Percentiles rank a stretch among this genome's conserved stretches.
phyloP scores from a whole-genome alignment of 2,797 vertebrate genomes.

The Siniperca undulata region DNA sequence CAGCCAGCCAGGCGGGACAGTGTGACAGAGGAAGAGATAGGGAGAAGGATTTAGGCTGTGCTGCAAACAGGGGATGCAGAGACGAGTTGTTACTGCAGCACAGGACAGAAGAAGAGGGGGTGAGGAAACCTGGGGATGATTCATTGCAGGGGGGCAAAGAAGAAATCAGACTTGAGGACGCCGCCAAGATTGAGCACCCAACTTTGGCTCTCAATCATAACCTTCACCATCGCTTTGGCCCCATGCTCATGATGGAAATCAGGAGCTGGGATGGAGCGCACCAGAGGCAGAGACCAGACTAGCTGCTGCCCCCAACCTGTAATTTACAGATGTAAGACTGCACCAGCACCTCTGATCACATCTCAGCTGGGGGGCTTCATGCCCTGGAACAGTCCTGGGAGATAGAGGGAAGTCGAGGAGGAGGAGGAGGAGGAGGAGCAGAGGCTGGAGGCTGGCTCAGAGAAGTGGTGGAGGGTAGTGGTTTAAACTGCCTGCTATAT shows the following conservation, averaged over 20 bases:
- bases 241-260: constrained; percentile 3
- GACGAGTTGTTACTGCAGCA: constrained; percentile 67
- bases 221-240: constrained; percentile 11
- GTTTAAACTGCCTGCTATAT: constrained; percentile 76
- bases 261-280: constrained; percentile 56
- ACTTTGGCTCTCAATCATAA: constrained; percentile 27
- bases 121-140: not conserved
- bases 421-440: constrained; percentile 60
- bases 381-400: constrained; percentile 71
- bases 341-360: constrained; percentile 54
- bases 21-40: constrained; percentile 42
- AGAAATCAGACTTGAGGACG: constrained; percentile 7
- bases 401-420: constrained; percentile 57
- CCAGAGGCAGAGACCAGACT: constrained; percentile 12
- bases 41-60: constrained; percentile 48
- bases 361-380: constrained; percentile 67
- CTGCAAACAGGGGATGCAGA: constrained; percentile 57
- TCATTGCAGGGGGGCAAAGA: constrained; percentile 20
- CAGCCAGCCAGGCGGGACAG: constrained; percentile 36
- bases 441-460: constrained; percentile 59
- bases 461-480: constrained; percentile 67
- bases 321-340: constrained; percentile 38
- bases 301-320: constrained; percentile 38
- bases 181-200: not conserved
- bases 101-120: constrained; percentile 23